Percentiles rank a stretch among this genome's conserved stretches.
Evolutionary conservation across 1,140 invertebrate genomes (phyloP).

Genomic region (Drosophila trapezifrons): DNA sequence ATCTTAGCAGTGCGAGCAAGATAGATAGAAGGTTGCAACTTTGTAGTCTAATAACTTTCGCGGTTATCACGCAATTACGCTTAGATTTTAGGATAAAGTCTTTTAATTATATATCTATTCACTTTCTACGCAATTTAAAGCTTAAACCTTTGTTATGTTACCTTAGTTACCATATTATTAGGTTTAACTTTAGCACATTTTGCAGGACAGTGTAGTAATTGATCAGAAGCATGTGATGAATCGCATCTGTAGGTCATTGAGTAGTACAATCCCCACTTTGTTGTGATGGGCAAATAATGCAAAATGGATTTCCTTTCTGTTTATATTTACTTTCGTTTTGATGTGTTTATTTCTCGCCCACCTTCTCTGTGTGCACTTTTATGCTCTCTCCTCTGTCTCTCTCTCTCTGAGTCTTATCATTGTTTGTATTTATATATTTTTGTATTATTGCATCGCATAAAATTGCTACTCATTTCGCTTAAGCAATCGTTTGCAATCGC

Average conservation of each 20-base stretch:
- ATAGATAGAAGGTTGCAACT: background rate
- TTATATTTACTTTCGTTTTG: constrained; percentile 24
- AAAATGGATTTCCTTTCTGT: constrained; percentile 21
- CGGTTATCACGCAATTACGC: background rate
- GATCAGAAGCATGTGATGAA: background rate
- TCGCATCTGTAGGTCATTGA: constrained; percentile 21
- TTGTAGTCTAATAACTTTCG: too few species aligned
- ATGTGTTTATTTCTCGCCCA: constrained; percentile 9
- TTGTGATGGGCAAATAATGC: constrained; percentile 33
- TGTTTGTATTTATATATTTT: constrained; percentile 39
- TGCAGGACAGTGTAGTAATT: background rate
- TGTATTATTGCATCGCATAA: constrained; percentile 36
- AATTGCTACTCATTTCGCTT: constrained; percentile 30
- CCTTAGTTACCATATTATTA: background rate
- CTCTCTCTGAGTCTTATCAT: constrained; percentile 39
- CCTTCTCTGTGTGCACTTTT: constrained; percentile 17
- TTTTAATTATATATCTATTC: background rate
- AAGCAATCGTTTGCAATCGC: constrained; percentile 32
- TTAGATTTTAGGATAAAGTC: too few species aligned
- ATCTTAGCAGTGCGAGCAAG: background rate
- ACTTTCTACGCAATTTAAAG: too few species aligned
- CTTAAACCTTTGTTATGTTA: too few species aligned
- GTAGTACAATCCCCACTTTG: constrained; percentile 3
- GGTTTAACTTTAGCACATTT: too few species aligned
- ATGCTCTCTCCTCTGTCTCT: constrained; percentile 12